These are phyloP conservation scores for Acheta domesticus DNA, from an alignment of 2,888 invertebrate species.

Conservation along the genomic window DNA sequence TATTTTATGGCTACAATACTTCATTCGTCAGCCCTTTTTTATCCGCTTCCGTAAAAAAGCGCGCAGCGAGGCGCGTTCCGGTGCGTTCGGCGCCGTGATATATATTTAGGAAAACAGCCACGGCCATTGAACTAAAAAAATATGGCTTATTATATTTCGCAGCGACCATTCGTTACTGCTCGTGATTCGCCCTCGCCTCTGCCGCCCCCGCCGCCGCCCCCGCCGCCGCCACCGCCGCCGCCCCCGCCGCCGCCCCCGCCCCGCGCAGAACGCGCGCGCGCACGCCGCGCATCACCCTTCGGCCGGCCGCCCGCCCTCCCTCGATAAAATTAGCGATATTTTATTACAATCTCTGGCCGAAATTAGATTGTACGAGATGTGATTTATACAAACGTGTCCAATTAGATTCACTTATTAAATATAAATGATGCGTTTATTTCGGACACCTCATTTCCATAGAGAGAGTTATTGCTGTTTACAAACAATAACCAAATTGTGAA, in stretches of 20 bases:
- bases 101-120: constrained; percentile 10
- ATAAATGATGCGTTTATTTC: constrained; percentile 18
- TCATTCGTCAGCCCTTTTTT: constrained; percentile 28
- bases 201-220: background rate
- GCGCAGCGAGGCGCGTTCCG: background rate
- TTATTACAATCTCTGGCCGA: constrained; percentile 9
- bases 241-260: background rate
- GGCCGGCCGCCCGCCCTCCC: background rate
- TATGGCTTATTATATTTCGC: constrained; percentile 18
- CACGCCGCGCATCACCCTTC: background rate
- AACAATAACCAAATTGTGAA: constrained; percentile 18
- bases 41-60: constrained; percentile 10
- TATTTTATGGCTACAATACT: constrained; percentile 28
- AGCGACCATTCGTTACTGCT: constrained; percentile 9
- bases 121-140: constrained; percentile 18
- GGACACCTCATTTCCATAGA: constrained; percentile 18
- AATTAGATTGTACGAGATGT: constrained; percentile 10
- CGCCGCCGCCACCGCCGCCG: background rate
- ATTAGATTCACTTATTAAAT: constrained; percentile 18
- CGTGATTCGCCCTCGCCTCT: background rate
- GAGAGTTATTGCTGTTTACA: constrained; percentile 18
- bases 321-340: constrained; percentile 18
- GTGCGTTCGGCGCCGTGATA: constrained; percentile 7
- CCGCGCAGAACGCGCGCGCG: background rate
- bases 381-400: constrained; percentile 18